Evolutionary conservation across 2,797 vertebrate genomes (phyloP).

Genomic region (Alectoris magna): DNA sequence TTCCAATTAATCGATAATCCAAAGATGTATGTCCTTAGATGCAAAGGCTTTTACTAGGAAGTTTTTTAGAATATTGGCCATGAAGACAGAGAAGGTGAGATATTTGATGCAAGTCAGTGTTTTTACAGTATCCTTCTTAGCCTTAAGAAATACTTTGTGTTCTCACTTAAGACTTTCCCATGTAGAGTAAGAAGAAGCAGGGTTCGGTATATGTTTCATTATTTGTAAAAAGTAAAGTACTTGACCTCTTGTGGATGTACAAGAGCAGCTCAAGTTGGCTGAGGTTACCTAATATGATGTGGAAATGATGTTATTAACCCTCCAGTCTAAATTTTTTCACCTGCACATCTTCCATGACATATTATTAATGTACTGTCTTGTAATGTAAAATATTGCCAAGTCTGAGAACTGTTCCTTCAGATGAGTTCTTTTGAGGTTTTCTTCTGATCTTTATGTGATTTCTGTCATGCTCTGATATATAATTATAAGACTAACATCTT

Average conservation of each 20-base stretch:
- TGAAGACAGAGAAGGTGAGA: not conserved
- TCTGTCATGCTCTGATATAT: constrained; percentile 12
- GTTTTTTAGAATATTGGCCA: not conserved
- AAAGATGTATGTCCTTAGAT: accelerated
- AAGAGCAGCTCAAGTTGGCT: not conserved
- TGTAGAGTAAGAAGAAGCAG: not conserved
- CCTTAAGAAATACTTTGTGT: not conserved
- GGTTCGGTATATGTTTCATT: not conserved
- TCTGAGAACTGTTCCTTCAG: not conserved
- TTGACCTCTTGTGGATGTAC: not conserved
- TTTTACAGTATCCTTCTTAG: not conserved
- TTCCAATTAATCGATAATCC: not conserved
- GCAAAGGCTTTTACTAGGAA: accelerated
- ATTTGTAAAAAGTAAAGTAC: not conserved
- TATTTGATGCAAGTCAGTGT: not conserved
- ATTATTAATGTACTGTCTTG: constrained; percentile 33
- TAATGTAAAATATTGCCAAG: constrained; percentile 6
- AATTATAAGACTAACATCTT: constrained; percentile 32
- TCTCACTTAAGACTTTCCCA: not conserved
- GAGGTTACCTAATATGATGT: not conserved
- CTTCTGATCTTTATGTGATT: constrained; percentile 35
- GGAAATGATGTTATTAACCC: not conserved
- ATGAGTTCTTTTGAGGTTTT: constrained; percentile 47
- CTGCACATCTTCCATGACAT: not conserved
- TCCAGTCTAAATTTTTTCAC: not conserved